Evolutionary conservation across 2,888 invertebrate genomes (phyloP), one percentile per base, ranked within the genome.

Genomic region (Embidobia sp.): DNA sequence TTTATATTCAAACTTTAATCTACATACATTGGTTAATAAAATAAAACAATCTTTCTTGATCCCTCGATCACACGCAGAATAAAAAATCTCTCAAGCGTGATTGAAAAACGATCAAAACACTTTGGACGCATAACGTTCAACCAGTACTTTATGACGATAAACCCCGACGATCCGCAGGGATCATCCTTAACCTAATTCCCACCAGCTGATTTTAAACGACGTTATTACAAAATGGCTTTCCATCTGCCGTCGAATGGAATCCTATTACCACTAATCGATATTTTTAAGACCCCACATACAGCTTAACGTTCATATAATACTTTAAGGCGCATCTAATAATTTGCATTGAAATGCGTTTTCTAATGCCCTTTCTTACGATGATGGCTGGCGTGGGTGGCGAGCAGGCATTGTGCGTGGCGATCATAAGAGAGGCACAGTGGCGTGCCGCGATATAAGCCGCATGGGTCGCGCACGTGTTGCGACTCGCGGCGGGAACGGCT

Each of bases 341-440:
- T 64, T 64, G 73, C 73, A 64, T 73, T 64, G 55, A 57, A 64
- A 66, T 66, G 42, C 42, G 44, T 64, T 66, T 73, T 59, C 59
- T 51, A 64, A 48, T 49, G 16, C 35, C 22, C 51, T 59, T 33
- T 22, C 42, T 42, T 22, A 59, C 27, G 48, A 33, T 8, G 40
- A 42, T 44, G 35, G 44, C 46, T 61, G 10, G 67, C 61, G 75
- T 75, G 66, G 72, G 72, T 64, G 77, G 70, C 48, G 51, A 51
- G 29, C 35, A 26, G 22, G 66, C 61, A 77, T 77, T 77, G 77
- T 77, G 55, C 44, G 63, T 51, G 33, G 40, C 31, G 49, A 57
- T 26, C 35, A 29, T 44, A 33, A 40, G 31, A 29, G 59, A 73
- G 27, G 59, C 48, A 61, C 75, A 69, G 75, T 63, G 67, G 63